A percentile compares a stretch with the other conserved stretches of the same genome.
phyloP scores from a whole-genome alignment of 1,140 invertebrate genomes.

The Ceratoteleas bidentatus region DNA sequence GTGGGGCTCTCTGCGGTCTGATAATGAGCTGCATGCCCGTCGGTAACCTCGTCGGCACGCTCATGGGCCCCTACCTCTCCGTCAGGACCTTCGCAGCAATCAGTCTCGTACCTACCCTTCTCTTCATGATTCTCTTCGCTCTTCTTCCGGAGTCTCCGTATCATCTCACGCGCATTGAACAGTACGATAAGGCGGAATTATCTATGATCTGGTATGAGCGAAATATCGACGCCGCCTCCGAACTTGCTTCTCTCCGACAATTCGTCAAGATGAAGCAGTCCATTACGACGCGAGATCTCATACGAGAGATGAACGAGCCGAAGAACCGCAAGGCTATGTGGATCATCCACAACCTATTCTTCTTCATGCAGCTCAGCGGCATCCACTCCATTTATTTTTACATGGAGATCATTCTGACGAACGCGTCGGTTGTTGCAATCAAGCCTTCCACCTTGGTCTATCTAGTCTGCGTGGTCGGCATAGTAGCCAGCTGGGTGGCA shows the following conservation, averaged over 20 bases:
- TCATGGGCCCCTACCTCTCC: slow-evolving; percentile 83
- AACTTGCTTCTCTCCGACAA: slow-evolving; percentile 64
- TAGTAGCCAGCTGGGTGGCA: slow-evolving; percentile 84
- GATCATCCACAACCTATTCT: slow-evolving; percentile 85
- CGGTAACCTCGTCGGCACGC: slow-evolving; percentile 86
- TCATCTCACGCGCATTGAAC: slow-evolving; percentile 83
- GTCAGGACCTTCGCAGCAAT: slow-evolving; percentile 83
- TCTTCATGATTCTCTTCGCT: slow-evolving; percentile 84
- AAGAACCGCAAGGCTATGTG: slow-evolving; percentile 84
- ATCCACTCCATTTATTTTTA: slow-evolving; percentile 89
- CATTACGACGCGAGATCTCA: slow-evolving; percentile 6
- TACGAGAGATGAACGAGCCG: slow-evolving; percentile 53
- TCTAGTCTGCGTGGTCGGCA: slow-evolving; percentile 85
- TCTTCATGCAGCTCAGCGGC: slow-evolving; percentile 89
- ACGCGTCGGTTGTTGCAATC: slow-evolving; percentile 80
- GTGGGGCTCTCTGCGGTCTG: slow-evolving; percentile 85
- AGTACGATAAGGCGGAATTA: slow-evolving; percentile 81
- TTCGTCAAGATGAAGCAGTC: slow-evolving; percentile 63
- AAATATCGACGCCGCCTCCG: slow-evolving; percentile 49
- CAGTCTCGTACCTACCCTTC: slow-evolving; percentile 86
- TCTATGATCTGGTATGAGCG: slow-evolving; percentile 70
- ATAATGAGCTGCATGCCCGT: slow-evolving; percentile 81
- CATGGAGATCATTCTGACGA: slow-evolving; percentile 87
- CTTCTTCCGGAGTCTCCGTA: slow-evolving; percentile 90
- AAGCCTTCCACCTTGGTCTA: slow-evolving; percentile 83